These are phyloP conservation scores for Addax nasomaculatus DNA, from an alignment of 2,113 vertebrate genomes.

Conservation along the genomic window DNA sequence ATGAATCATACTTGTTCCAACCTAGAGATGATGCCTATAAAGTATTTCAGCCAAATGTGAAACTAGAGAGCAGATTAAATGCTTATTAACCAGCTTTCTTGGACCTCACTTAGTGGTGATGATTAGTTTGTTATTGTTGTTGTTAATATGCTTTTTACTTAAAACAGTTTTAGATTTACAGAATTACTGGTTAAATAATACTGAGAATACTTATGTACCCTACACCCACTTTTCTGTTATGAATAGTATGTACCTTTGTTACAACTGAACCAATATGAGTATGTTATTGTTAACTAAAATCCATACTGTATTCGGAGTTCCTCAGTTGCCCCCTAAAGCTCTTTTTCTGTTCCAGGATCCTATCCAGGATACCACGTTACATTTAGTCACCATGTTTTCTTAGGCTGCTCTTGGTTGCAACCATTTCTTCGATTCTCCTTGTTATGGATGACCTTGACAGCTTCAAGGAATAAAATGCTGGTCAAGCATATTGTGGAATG, in stretches of 20 bases:
- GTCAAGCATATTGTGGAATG: background rate
- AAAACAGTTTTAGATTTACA: background rate
- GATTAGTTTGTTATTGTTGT: background rate
- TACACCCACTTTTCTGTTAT: background rate
- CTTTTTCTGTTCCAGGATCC: background rate
- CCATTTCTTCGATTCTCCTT: background rate
- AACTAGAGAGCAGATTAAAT: background rate
- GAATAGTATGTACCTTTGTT: background rate
- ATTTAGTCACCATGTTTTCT: background rate
- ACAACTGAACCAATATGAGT: background rate
- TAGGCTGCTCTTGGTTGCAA: background rate
- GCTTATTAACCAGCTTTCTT: background rate
- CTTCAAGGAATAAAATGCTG: background rate
- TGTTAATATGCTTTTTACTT: background rate
- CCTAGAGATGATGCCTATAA: background rate
- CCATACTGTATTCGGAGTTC: background rate
- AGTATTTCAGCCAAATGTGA: background rate
- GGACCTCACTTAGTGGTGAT: background rate
- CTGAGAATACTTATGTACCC: no score
- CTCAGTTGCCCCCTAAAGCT: background rate
- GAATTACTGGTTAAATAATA: background rate
- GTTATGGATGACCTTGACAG: background rate
- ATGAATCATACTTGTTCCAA: background rate
- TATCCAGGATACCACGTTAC: background rate
- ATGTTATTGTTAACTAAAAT: background rate